Evolutionary conservation across 2,797 vertebrate genomes (phyloP), one percentile per base, ranked within the genome.

Genomic region (Tamandua tetradactyla): DNA sequence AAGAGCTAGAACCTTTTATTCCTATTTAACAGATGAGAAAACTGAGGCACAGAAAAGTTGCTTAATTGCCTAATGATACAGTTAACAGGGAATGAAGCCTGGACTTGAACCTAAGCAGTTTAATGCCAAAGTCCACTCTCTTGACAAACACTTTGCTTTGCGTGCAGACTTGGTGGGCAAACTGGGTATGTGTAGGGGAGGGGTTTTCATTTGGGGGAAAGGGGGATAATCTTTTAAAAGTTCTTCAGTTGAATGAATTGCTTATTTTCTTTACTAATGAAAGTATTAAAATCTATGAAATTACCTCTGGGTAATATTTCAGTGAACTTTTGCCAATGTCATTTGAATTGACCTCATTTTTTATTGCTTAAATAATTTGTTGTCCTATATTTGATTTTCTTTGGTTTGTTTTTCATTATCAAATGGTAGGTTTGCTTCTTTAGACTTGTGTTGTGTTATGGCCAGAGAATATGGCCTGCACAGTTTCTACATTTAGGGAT

Each of bases 191-290:
- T n/a, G 0, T 42, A n/a, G 13, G 27, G 14, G 20, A 2, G 30
- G 42, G 20, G 23, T 88, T 86, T 80, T 71, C 49, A 4, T 49
- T 61, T 80, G 66, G 13, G 66, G n/a, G 66, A 23, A 69, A 61
- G 47, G 10, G 14, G n/a, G 18, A 80, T 18, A 71, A 75, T 79
- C 40, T 66, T 76, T 80, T n/a, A 18, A 79, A 96, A 76, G 55
- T 57, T 93, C 69, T 64, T 81, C 5, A 80, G 27, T 72, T 59
- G 76, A 76, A 71, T 74, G 37, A 22, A 37, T 20, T 18, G 22
- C 17, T 76, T 85, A 35, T 83, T 89, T 95, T 81, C 87, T 90
- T 91, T 59, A 93, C 85, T 49, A 85, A 81, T 23, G 14, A 66
- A 84, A 91, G 20, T 30, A 62, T 23, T 71, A 82, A 66, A 23